phyloP scores from a whole-genome alignment of 2,797 vertebrate species.

The Eospalax fontanierii region DNA sequence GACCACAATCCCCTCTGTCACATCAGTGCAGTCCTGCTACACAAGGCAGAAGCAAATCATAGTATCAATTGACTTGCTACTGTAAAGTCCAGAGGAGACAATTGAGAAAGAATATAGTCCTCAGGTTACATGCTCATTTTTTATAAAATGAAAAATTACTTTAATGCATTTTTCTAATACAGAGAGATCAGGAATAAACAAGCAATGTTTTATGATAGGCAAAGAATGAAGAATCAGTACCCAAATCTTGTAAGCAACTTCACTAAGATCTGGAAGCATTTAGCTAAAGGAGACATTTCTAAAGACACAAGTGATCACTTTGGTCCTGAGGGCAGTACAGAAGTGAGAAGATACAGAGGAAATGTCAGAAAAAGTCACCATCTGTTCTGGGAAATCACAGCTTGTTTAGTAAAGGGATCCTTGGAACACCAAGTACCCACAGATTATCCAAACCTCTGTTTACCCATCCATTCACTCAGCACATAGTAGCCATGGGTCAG shows the following conservation, averaged over 20 bases:
- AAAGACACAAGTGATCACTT: slow-evolving; percentile 87
- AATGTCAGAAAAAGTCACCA: slow-evolving; percentile 83
- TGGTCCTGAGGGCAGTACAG: slow-evolving; percentile 89
- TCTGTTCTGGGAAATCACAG: slow-evolving; percentile 60
- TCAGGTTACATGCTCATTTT: slow-evolving; percentile 94
- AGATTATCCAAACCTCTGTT: slow-evolving; percentile 70
- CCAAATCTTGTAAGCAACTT: slow-evolving; percentile 80
- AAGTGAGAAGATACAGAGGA: slow-evolving; percentile 83
- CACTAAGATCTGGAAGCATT: slow-evolving; percentile 84
- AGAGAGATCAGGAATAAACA: slow-evolving; percentile 87
- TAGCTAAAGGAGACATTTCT: slow-evolving; percentile 85
- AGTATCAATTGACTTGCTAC: slow-evolving; percentile 95
- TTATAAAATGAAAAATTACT: slow-evolving; percentile 89
- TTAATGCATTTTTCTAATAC: slow-evolving; percentile 91
- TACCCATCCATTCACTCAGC: slow-evolving; percentile 31
- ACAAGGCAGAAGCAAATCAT: slow-evolving; percentile 93
- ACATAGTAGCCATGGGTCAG: background rate
- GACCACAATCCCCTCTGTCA: slow-evolving; percentile 90
- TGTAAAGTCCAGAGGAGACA: slow-evolving; percentile 92
- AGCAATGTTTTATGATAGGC: slow-evolving; percentile 85
- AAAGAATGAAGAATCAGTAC: slow-evolving; percentile 89
- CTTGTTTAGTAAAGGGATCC: slow-evolving; percentile 86
- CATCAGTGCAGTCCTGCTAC: slow-evolving; percentile 90
- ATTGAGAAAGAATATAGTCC: slow-evolving; percentile 95
- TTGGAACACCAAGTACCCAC: slow-evolving; percentile 85